Evolutionary conservation across 2,113 vertebrate genomes (phyloP).

Genomic region (Erinaceus europaeus): DNA sequence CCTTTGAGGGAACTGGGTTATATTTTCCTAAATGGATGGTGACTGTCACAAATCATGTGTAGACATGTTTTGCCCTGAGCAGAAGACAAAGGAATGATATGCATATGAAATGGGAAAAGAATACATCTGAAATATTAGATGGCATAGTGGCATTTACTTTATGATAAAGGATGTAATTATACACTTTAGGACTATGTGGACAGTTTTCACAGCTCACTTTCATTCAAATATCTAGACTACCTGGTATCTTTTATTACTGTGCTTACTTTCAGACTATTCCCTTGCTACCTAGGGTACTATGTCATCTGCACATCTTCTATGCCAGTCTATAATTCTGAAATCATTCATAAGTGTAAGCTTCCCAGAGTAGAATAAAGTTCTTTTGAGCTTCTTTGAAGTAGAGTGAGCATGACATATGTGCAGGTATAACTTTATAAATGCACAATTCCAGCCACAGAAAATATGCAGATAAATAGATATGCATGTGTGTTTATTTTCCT

Average conservation of each 20-base stretch:
- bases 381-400: constrained; percentile 13
- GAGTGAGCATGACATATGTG: background rate
- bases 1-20: background rate
- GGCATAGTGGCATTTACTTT: background rate
- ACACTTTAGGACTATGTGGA: background rate
- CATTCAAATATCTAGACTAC: background rate
- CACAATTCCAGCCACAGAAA: constrained; percentile 5
- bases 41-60: background rate
- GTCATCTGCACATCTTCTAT: background rate
- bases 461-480: constrained; percentile 50
- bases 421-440: constrained; percentile 28
- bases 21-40: background rate
- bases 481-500: constrained; percentile 4
- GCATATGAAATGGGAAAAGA: background rate
- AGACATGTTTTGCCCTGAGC: rapidly evolving
- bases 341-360: constrained; percentile 32
- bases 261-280: background rate
- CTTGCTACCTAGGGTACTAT: background rate
- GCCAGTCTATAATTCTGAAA: background rate
- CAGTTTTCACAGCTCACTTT: background rate
- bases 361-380: background rate
- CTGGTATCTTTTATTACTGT: background rate
- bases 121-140: background rate
- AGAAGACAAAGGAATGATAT: background rate
- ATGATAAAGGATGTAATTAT: background rate